Evolutionary conservation across 2,113 vertebrate genomes (phyloP).

Genomic region (Columbina picui): DNA sequence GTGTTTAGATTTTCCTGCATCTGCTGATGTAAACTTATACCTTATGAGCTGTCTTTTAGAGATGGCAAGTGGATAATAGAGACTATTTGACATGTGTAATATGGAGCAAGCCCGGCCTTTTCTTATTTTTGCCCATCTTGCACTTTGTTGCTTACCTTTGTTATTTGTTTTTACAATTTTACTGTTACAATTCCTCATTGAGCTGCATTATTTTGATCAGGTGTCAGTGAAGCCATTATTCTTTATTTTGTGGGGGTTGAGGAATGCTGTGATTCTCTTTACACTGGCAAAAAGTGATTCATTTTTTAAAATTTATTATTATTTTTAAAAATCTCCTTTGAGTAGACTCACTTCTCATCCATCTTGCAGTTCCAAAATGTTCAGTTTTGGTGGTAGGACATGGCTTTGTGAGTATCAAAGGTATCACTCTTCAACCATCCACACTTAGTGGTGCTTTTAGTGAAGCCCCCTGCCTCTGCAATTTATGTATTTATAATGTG

Average conservation of each 20-base stretch:
- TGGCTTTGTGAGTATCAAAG: not conserved
- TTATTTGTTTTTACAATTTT: not conserved
- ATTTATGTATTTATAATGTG: not conserved
- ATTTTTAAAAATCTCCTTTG: not conserved
- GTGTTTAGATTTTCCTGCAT: not conserved
- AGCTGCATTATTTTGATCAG: not conserved
- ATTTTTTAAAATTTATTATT: not conserved
- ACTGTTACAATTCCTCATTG: not conserved
- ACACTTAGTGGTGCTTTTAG: not conserved
- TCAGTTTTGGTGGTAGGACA: not conserved
- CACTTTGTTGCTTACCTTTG: not conserved
- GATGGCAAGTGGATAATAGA: not conserved
- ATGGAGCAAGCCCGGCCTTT: not conserved
- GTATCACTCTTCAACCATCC: not conserved
- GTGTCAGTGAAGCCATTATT: not conserved
- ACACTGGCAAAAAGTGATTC: not conserved
- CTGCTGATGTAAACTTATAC: not conserved
- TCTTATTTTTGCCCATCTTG: not conserved
- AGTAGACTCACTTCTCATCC: not conserved
- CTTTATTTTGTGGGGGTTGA: not conserved
- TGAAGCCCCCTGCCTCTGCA: not conserved
- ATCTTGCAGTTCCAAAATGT: fast-evolving
- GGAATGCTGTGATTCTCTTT: not conserved
- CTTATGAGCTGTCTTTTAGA: fast-evolving
- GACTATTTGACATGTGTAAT: not conserved